Percentiles rank a stretch among this genome's conserved stretches.
Conservation (phyloP, 2,113 vertebrate genomes). For the Catharus minimus region DNA sequence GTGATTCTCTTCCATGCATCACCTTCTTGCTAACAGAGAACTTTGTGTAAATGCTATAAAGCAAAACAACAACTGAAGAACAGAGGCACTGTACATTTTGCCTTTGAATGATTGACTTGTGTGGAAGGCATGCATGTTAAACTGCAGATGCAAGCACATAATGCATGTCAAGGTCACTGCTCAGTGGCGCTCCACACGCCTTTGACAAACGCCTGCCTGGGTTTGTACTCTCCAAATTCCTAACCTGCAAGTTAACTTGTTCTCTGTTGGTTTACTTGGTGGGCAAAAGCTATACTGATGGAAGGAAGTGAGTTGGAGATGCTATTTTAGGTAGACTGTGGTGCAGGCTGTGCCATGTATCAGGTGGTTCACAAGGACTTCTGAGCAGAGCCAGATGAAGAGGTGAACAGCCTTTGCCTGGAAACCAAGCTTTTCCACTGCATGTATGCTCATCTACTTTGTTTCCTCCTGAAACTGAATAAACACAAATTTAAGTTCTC, state of each 20-base stretch:
- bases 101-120: constrained; percentile 22
- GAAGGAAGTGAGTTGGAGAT: neutral
- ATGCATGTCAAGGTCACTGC: neutral
- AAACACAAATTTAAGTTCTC: neutral
- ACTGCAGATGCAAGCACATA: neutral
- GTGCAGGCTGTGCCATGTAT: accelerated
- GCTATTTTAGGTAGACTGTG: neutral
- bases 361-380: neutral
- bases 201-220: neutral
- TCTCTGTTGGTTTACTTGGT: neutral
- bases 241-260: constrained; percentile 11
- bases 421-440: neutral
- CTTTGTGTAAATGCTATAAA: neutral
- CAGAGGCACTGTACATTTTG: neutral
- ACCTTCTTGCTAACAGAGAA: neutral
- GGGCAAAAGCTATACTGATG: neutral
- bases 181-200: accelerated
- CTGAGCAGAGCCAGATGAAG: neutral
- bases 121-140: constrained; percentile 19
- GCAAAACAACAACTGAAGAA: neutral
- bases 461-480: neutral
- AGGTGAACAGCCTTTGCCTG: neutral
- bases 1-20: neutral
- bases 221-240: neutral
- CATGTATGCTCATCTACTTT: neutral